Conservation (phyloP, 2,113 vertebrate genomes). For the Psephotus haematonotus region DNA sequence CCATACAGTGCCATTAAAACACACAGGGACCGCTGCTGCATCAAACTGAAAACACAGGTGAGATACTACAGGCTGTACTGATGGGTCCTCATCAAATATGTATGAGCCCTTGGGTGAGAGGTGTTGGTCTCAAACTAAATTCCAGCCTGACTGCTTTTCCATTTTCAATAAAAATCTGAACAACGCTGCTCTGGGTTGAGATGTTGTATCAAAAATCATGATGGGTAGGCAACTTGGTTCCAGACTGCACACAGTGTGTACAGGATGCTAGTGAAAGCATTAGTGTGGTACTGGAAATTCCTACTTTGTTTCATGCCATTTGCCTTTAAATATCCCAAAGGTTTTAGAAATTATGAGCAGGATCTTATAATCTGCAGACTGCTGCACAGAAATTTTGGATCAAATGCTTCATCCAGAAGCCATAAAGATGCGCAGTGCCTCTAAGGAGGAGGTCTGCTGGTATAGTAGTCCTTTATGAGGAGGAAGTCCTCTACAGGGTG, state of each 20-base stretch:
- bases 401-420: background rate
- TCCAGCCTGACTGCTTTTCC: background rate
- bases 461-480: background rate
- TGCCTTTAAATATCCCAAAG: background rate
- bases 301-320: background rate
- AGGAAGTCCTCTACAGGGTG: background rate
- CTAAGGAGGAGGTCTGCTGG: background rate
- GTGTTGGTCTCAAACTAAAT: background rate
- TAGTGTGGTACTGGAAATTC: background rate
- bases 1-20: background rate
- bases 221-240: accelerated
- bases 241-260: background rate
- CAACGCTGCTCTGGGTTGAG: background rate
- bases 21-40: background rate
- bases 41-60: background rate
- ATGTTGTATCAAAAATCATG: background rate
- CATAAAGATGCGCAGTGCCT: background rate
- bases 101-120: background rate
- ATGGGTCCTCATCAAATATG: background rate
- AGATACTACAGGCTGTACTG: background rate
- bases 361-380: background rate
- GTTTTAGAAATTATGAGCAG: background rate
- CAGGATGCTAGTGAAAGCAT: background rate
- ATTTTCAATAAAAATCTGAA: background rate
- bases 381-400: background rate